phyloP scores from a whole-genome alignment of 2,888 invertebrate species.

The Trissonchulus sp. region DNA sequence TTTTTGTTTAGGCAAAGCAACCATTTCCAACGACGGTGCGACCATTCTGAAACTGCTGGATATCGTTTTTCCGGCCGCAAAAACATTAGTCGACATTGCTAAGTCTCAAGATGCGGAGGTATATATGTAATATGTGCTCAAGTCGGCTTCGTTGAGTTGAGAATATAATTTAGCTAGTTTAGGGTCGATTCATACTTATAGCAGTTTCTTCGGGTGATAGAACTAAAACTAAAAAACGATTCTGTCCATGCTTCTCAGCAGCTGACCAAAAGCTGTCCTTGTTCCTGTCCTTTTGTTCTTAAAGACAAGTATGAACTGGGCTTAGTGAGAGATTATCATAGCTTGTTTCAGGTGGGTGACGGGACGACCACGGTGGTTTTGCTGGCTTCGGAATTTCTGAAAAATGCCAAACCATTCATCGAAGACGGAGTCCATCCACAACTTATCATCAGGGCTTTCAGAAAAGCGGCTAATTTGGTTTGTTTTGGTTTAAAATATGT shows the following conservation, averaged over 20 bases:
- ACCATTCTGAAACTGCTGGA: constrained; percentile 97
- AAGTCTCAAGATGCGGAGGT: constrained; percentile 98
- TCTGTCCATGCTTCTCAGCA: too few relatives aligned
- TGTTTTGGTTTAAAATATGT: constrained; percentile 27
- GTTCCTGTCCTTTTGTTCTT: too few relatives aligned
- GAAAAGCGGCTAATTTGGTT: constrained; percentile 70
- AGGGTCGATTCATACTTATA: too few relatives aligned
- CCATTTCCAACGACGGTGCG: constrained; percentile 98
- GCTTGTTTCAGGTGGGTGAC: constrained; percentile 79
- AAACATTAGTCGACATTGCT: constrained; percentile 94
- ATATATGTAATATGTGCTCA: constrained; percentile 39
- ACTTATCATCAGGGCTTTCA: constrained; percentile 78
- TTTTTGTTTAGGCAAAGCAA: constrained; percentile 68
- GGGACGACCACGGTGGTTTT: constrained; percentile 96
- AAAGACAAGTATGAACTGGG: too few relatives aligned
- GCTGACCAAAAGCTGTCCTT: too few relatives aligned
- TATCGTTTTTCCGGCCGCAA: constrained; percentile 95
- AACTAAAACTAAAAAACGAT: too few relatives aligned
- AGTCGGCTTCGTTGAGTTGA: too few relatives aligned
- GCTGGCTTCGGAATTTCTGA: constrained; percentile 87
- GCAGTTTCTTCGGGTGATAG: too few relatives aligned
- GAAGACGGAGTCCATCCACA: constrained; percentile 95
- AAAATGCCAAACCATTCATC: constrained; percentile 84
- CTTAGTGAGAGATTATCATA: too few relatives aligned
- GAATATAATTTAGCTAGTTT: too few relatives aligned